Evolutionary conservation across 2,113 vertebrate genomes (phyloP).

Genomic region (Neomonachus schauinslandi): DNA sequence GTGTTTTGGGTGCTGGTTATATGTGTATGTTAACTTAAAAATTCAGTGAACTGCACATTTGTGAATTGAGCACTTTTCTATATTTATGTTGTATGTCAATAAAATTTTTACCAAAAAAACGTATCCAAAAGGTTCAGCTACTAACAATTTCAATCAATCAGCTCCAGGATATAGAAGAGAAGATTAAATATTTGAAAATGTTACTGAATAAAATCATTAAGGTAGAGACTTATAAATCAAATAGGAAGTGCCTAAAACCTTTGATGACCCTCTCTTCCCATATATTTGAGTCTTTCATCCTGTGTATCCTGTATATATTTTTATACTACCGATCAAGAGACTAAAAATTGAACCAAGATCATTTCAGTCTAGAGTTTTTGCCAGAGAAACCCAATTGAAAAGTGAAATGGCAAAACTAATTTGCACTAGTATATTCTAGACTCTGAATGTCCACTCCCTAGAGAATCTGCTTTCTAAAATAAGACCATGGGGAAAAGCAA

Average conservation of each 20-base stretch:
- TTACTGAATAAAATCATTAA: constrained; percentile 44
- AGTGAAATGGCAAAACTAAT: constrained; percentile 54
- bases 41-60: neutral
- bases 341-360: constrained; percentile 15
- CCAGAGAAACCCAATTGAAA: constrained; percentile 39
- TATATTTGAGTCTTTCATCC: neutral
- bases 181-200: constrained; percentile 35
- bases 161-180: neutral
- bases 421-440: constrained; percentile 44
- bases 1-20: neutral
- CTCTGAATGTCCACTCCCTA: neutral
- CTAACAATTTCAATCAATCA: neutral
- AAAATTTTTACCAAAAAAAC: neutral
- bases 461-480: constrained; percentile 51
- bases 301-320: neutral
- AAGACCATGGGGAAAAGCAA: neutral
- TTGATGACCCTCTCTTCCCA: neutral
- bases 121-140: neutral
- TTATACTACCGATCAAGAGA: constrained; percentile 26
- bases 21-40: neutral
- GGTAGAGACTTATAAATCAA: neutral
- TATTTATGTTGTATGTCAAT: constrained; percentile 8
- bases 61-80: neutral
- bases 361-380: constrained; percentile 18
- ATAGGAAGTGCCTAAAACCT: neutral